Evolutionary conservation across 2,888 invertebrate genomes (phyloP), one percentile per base, ranked within the genome.

Genomic region (Catocala sponsa): DNA sequence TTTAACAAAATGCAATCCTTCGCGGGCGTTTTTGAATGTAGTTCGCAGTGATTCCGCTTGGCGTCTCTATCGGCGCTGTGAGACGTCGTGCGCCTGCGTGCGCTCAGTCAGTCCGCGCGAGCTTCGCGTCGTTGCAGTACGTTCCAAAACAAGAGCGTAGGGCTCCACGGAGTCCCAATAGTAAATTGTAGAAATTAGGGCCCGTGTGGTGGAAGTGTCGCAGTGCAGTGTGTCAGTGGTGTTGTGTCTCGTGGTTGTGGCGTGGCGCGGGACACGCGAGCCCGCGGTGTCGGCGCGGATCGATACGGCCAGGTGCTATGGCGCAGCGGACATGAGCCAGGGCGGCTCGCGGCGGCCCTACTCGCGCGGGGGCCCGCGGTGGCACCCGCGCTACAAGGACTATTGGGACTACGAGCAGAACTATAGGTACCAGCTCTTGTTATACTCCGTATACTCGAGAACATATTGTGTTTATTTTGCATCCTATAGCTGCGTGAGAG

Each of bases 371-470:
- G 93, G 93, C 74, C 93, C 90, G 58, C 89, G 94, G 51, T 94
- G 94, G 92, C 93, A 94, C 83, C 92, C 93, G 79, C 92, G 94
- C 59, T 94, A 94, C 88, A 94, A 94, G 86, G 94, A 94, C 65
- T 94, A 92, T 82, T 94, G 94, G 94, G 94, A 94, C 73, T 94
- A 92, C 86, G 94, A 94, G 62, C 94, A 94, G 63, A 94, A 92
- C 75, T 94, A 93, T 82, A 94, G 94, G 94, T 84, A 72, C 55
- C 11, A 51, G 55, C 32, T 59, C 60, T 52, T 54, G 38, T 46
- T 43, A 52, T 38, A 46, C 10, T 11, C 46, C 12, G n/a, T 25
- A 5, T 7, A 55, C n/a, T 46, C 9, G 6, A 33, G 15, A 55
- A 0, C 44, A 43, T 55, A 60, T 11, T 61, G 57, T 59, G 54